Percentiles rank a stretch among this genome's conserved stretches.
phyloP scores from a whole-genome alignment of 1,140 invertebrate species.

The Rhizoglyphus robini region DNA sequence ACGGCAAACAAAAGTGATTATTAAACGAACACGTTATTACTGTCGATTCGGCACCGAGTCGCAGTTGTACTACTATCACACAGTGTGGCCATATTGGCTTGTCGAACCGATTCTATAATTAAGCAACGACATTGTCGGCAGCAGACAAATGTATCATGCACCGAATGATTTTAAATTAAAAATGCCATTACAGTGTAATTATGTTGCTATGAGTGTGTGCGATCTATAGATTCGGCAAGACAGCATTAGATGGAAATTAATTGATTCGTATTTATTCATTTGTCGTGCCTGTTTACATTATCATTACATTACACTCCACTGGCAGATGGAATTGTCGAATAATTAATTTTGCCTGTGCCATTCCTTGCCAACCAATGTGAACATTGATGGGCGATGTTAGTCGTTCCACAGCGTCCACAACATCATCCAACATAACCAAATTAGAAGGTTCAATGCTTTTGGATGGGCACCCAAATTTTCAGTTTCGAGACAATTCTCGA shows the following conservation, averaged over 20 bases:
- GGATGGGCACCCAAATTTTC: no score
- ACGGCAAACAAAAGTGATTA: no score
- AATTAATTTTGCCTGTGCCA: no score
- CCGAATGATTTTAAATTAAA: slow-evolving; percentile 3
- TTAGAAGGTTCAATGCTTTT: no score
- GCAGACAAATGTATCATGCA: background rate
- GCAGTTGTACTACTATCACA: background rate
- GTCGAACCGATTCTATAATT: background rate
- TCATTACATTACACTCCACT: background rate
- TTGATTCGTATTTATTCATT: slow-evolving; percentile 14
- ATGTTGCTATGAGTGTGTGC: background rate
- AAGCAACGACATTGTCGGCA: background rate
- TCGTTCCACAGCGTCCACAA: no score
- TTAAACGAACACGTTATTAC: background rate
- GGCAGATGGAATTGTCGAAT: background rate
- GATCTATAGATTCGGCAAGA: no score
- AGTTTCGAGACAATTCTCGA: no score
- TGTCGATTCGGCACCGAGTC: background rate
- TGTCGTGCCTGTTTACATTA: slow-evolving; percentile 14
- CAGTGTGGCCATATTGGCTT: background rate
- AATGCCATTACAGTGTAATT: slow-evolving; percentile 11
- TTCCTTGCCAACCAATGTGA: no score
- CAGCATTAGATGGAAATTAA: slow-evolving; percentile 4
- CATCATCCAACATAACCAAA: no score
- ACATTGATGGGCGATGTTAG: no score